A percentile compares a stretch with the other conserved stretches of the same genome.
Conservation (phyloP, 35 echinoderm and acorn worm species). For the Patiria miniata region DNA sequence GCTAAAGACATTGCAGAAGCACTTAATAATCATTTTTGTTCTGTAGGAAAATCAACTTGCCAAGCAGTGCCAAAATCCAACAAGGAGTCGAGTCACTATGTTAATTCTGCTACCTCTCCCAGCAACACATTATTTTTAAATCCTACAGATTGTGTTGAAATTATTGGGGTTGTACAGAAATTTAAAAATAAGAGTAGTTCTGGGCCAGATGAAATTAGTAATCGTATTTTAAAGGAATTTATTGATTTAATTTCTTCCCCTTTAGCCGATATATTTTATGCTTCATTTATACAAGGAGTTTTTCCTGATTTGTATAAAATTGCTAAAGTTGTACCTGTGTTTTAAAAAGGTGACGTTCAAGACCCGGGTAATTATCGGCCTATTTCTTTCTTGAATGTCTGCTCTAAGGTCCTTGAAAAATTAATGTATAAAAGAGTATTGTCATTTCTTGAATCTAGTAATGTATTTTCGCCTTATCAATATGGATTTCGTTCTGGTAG, state of each 20-base stretch:
- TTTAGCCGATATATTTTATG: background rate
- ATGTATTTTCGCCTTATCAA: background rate
- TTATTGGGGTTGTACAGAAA: background rate
- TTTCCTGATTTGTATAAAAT: background rate
- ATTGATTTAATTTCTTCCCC: conserved; percentile 1
- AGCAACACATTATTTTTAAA: background rate
- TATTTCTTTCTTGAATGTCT: background rate
- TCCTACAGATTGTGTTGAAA: background rate
- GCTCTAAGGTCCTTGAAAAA: background rate
- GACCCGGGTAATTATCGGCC: background rate
- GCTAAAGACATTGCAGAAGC: background rate
- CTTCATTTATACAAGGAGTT: background rate
- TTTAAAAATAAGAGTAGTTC: background rate
- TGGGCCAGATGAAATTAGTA: background rate
- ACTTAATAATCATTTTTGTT: background rate
- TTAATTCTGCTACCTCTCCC: background rate
- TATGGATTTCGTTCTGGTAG: too few relatives aligned
- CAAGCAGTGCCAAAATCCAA: background rate
- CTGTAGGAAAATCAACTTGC: background rate
- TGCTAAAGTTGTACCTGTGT: background rate
- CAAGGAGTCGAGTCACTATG: background rate
- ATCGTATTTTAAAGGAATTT: background rate
- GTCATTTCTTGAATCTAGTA: background rate
- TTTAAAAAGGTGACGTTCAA: background rate
- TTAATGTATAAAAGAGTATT: background rate